Conservation (phyloP, 2,888 invertebrate species). For the Cryptus armator region DNA sequence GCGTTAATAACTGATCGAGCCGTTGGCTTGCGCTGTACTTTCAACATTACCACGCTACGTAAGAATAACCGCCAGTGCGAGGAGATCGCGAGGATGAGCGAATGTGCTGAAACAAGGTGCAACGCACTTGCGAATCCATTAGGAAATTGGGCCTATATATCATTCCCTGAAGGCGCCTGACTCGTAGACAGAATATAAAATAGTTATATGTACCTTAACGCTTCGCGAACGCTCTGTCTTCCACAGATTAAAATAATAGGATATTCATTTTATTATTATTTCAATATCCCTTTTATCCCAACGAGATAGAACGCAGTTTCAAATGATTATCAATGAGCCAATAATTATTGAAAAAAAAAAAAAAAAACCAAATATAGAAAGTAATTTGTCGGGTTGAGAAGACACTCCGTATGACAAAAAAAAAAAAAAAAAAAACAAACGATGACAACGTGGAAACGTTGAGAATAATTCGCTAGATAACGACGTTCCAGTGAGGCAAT, state of each 20-base stretch:
- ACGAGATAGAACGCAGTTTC: background rate
- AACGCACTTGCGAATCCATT: slow-evolving; percentile 69
- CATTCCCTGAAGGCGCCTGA: slow-evolving; percentile 38
- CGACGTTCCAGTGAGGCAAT: slow-evolving; percentile 64
- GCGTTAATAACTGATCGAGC: slow-evolving; percentile 57
- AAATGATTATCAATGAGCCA: background rate
- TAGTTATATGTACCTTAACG: background rate
- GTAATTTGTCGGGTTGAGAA: background rate
- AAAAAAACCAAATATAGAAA: background rate
- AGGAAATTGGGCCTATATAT: slow-evolving; percentile 69
- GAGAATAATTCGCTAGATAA: slow-evolving; percentile 19
- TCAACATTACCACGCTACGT: background rate
- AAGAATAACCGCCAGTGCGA: background rate
- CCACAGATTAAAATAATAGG: background rate
- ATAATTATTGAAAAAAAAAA: background rate
- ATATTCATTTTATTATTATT: background rate
- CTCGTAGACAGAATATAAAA: slow-evolving; percentile 24
- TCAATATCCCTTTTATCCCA: background rate
- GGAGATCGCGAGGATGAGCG: slow-evolving; percentile 9
- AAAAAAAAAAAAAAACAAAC: slow-evolving; percentile 2
- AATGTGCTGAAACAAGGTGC: slow-evolving; percentile 43
- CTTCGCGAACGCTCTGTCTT: background rate
- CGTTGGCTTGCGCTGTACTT: slow-evolving; percentile 1
- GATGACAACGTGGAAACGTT: slow-evolving; percentile 1
- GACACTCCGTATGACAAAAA: background rate